phyloP scores from a whole-genome alignment of 30 jellyfish, hydroid and myxozoan genomes.

The Euphysa ruthae region DNA sequence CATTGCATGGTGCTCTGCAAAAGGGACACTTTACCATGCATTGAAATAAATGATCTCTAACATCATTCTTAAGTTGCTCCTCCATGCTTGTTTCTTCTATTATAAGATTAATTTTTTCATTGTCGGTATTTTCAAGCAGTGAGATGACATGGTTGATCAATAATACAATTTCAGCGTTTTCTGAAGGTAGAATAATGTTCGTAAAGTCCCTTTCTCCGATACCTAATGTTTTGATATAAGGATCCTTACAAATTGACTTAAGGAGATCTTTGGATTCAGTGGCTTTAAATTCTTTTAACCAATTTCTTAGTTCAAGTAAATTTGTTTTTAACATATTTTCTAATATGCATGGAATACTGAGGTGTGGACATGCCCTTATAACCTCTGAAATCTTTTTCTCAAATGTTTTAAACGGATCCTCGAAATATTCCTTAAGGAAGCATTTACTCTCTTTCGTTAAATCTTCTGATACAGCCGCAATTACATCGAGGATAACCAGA shows the following conservation, averaged over 20 bases:
- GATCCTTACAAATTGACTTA: background rate
- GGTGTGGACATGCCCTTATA: background rate
- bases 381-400: background rate
- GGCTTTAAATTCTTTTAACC: background rate
- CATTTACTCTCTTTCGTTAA: background rate
- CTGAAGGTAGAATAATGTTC: background rate
- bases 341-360: background rate
- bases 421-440: background rate
- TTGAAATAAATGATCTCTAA: background rate
- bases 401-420: background rate
- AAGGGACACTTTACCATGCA: background rate
- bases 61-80: background rate
- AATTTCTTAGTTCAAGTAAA: background rate
- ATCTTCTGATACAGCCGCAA: no score
- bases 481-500: no score
- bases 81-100: background rate
- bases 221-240: background rate
- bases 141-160: background rate
- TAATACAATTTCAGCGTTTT: background rate
- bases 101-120: background rate
- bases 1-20: background rate
- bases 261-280: background rate
- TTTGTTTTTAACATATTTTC: background rate
- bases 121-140: background rate
- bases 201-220: background rate